Base-by-base conservation (phyloP, 2,113 vertebrate genomes). In the Neogobius melanostomus region DNA sequence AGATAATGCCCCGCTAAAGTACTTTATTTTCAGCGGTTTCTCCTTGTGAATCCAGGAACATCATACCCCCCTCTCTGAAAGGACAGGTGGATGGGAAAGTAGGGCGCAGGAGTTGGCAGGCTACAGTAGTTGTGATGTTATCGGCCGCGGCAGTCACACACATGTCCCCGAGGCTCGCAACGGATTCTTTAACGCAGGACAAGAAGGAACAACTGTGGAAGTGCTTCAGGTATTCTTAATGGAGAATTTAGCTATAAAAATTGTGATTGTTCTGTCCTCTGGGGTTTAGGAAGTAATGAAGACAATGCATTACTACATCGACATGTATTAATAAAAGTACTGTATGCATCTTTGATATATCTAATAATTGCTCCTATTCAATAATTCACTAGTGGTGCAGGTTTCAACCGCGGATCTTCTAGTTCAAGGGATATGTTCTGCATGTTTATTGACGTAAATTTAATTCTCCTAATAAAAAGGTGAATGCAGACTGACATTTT, bases 71-170 rank as follows among this genome's bases (percentile, higher is more conserved):
- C 61, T 16, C 44, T n/a, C 42, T 56, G 77, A 72, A 71, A 77
- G 61, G 72, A 78, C 83, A 83, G 79, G 83, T 79, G 83, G 86
- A 74, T 82, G 64, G 66, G 75, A 76, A 89, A 86, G 79, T 88
- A 89, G 87, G 86, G 85, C 89, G 83, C 80, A 66, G 83, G 81
- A 57, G 71, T 81, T 89, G 89, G 83, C 76, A 48, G 70, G 80
- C 74, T 65, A 61, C 72, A 57, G 80, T 76, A 80, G 80, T 60
- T 81, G 44, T 88, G 87, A 88, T 81, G 80, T 83, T 81, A 88
- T 87, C 52, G 42, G 81, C 82, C 84, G 66, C 79, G 82, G 83
- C 84, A 88, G 75, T 65, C 66, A 48, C 59, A 72, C 82, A 72
- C 69, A 57, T 60, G 62, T 72, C 66, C 79, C 80, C 1, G 46